Evolutionary conservation across 2,113 vertebrate genomes (phyloP), one percentile per base, ranked within the genome.

Genomic region (Xenus cinereus): DNA sequence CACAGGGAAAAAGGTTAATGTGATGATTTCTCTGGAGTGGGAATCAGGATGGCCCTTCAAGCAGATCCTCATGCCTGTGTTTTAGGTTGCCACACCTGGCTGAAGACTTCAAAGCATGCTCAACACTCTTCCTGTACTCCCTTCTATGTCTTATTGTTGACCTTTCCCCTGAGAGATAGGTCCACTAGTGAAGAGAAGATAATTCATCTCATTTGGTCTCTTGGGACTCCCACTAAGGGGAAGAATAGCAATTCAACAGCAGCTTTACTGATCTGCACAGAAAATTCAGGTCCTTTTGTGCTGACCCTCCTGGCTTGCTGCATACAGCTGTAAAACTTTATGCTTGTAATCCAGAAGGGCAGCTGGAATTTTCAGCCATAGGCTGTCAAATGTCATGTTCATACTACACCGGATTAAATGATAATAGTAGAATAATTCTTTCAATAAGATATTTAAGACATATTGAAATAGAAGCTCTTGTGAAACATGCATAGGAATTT

Each of bases 381-480:
- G 80, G 43, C 64, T 97, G 64, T 96, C 84, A 97, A 91, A 89
- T 92, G 66, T 74, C 74, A 87, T 84, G 67, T 72, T 97, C 82
- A 60, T 91, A 94, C 82, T 57, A 90, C 54, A 72, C 28, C 92
- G 77, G 90, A 94, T 97, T 93, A 92, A 89, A 96, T 79, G 7
- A 92, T 94, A 95, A 93, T 79, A 77, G 51, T n/a, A 89, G 69
- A 89, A 78, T 95, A 92, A 96, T 95, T 90, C 15, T 77, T 93
- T 63, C 77, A 91, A 66, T 60, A 71, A 84, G 62, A 59, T 56
- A 87, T 53, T 88, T 91, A 59, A 78, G 84, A 85, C 45, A 82
- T 45, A 72, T 14, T 72, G 73, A 84, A 90, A 84, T 41, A 81
- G 63, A 89, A 66, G 57, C 48, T 85, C 93, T 87, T 85, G 35